Conservation (phyloP, 2,113 vertebrate species). For the Abramis brama region DNA sequence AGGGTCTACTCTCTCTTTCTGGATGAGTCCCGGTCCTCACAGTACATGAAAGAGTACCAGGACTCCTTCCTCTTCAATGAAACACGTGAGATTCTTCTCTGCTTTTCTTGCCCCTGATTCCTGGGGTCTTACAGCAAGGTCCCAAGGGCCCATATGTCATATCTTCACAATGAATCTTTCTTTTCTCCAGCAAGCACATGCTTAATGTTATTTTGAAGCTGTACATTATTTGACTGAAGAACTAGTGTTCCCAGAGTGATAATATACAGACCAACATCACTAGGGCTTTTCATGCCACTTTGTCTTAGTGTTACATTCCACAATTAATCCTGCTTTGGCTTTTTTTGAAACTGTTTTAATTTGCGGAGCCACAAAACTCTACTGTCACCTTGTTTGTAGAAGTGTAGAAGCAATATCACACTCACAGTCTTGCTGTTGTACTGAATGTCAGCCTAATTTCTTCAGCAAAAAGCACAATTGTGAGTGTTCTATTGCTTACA, state of each 20-base stretch:
- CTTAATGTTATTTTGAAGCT: neutral
- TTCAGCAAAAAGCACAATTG: neutral
- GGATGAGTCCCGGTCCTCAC: constrained; percentile 88
- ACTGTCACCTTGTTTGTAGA: neutral
- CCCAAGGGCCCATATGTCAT: neutral
- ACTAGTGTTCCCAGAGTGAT: neutral
- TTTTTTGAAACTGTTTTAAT: neutral
- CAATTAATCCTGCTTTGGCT: neutral
- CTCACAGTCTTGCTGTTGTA: neutral
- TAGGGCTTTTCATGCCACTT: neutral
- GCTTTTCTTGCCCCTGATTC: neutral
- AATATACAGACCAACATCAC: neutral
- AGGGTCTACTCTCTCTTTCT: constrained; percentile 90
- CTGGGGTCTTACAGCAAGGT: neutral
- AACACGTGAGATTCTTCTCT: constrained; percentile 77
- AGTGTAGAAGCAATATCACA: neutral
- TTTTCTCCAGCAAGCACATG: neutral
- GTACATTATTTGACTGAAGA: neutral
- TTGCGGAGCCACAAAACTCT: neutral
- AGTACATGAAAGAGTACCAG: constrained; percentile 95
- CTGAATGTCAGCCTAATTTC: neutral
- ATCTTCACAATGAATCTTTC: neutral
- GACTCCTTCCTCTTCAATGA: constrained; percentile 93
- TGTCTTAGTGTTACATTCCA: neutral
- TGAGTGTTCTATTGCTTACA: neutral